These are phyloP conservation scores for Callinectes sapidus DNA, from an alignment of 2,888 invertebrate genomes.

Conservation along the genomic window DNA sequence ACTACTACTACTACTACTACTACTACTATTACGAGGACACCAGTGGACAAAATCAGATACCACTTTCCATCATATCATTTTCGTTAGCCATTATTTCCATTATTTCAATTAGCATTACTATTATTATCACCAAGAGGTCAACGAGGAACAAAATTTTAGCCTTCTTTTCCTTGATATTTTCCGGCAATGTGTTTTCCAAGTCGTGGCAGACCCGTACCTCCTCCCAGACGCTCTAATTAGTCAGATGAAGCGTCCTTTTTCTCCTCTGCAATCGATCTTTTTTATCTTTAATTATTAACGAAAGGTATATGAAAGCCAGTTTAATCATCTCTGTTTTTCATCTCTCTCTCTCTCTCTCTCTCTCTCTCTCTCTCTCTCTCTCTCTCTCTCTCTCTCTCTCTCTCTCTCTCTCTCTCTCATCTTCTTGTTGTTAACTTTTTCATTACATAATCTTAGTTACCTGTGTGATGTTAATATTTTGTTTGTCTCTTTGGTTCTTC, in stretches of 20 bases:
- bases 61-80: neutral
- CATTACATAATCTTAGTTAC: too few relatives aligned
- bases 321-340: neutral
- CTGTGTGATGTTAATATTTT: too few relatives aligned
- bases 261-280: conserved; percentile 17
- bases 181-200: neutral
- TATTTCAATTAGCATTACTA: neutral
- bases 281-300: conserved; percentile 18
- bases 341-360: neutral
- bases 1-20: neutral
- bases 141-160: neutral
- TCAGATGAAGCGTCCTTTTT: conserved; percentile 15
- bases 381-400: neutral
- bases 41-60: neutral
- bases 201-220: neutral
- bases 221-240: conserved; percentile 29
- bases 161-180: neutral
- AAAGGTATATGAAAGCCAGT: neutral
- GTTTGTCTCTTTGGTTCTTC: neutral
- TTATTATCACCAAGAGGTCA: neutral
- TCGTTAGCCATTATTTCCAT: neutral
- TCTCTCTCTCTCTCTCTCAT: neutral
- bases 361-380: neutral
- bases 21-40: neutral
- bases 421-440: too few relatives aligned